Evolutionary conservation across 2,797 vertebrate genomes (phyloP).

Genomic region (Acrossocheilus fasciatus): DNA sequence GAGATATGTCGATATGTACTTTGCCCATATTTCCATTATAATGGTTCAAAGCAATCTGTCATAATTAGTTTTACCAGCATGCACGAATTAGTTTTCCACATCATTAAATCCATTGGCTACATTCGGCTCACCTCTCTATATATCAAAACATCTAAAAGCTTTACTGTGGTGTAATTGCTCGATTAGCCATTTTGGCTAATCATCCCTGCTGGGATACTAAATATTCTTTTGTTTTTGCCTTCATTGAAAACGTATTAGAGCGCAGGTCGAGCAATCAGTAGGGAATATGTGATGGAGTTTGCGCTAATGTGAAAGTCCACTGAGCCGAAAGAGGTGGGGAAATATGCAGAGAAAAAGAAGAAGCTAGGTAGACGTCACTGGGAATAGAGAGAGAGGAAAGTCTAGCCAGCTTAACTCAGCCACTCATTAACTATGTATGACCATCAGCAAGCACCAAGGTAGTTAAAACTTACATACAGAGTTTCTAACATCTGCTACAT

Average conservation of each 20-base stretch:
- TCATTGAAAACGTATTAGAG: slow-evolving; percentile 45
- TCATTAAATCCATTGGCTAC: slow-evolving; percentile 61
- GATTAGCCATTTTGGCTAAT: slow-evolving; percentile 52
- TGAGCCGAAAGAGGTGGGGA: slow-evolving; percentile 9
- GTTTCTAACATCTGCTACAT: slow-evolving; percentile 23
- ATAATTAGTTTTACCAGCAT: slow-evolving; percentile 59
- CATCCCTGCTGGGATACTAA: slow-evolving; percentile 52
- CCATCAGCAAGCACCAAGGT: slow-evolving; percentile 2
- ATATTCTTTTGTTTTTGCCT: slow-evolving; percentile 27
- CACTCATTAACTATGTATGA: slow-evolving; percentile 4
- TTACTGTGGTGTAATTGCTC: slow-evolving; percentile 49
- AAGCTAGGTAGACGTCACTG: not conserved
- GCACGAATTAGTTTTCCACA: slow-evolving; percentile 63
- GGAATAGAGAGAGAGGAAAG: not conserved
- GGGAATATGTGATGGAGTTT: slow-evolving; percentile 28
- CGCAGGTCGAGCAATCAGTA: slow-evolving; percentile 36
- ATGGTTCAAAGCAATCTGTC: slow-evolving; percentile 55
- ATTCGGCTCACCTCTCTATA: slow-evolving; percentile 46
- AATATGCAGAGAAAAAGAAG: not conserved
- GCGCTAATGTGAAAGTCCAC: slow-evolving; percentile 28
- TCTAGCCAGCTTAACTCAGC: slow-evolving; percentile 7
- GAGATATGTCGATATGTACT: not conserved
- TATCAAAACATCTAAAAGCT: slow-evolving; percentile 57
- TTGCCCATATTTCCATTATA: slow-evolving; percentile 48
- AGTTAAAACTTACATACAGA: not conserved